A percentile compares a stretch with the other conserved stretches of the same genome.
Evolutionary conservation across 1,140 invertebrate species (phyloP).

Genomic region (Caenorhabditis tropicalis): DNA sequence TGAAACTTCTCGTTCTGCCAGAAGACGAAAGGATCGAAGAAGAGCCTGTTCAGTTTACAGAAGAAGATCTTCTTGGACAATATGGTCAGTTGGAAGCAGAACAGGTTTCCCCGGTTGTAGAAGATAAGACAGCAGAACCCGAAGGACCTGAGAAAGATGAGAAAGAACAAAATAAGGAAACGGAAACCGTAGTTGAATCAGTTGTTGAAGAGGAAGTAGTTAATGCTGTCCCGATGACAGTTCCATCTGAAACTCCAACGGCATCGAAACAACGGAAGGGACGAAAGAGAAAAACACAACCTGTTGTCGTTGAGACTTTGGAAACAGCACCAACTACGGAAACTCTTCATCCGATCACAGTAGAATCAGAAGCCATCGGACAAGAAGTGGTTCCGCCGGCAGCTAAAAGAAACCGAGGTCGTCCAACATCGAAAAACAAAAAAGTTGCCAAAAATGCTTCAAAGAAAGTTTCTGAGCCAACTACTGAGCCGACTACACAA

Average conservation of each 20-base stretch:
- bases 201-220: neutral
- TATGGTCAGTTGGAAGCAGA: neutral
- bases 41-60: neutral
- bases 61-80: neutral
- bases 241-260: too few species aligned
- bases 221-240: too few species aligned
- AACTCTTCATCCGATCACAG: too few species aligned
- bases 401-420: too few species aligned
- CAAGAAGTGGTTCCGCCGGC: too few species aligned
- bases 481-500: too few species aligned
- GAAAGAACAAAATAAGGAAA: neutral
- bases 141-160: neutral
- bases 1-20: neutral
- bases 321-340: too few species aligned
- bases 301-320: too few species aligned
- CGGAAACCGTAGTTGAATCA: neutral
- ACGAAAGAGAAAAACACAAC: too few species aligned
- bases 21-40: neutral
- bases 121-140: neutral
- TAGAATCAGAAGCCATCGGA: too few species aligned
- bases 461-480: neutral
- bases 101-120: neutral
- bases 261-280: too few species aligned
- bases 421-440: too few species aligned
- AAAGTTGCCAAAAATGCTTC: neutral